Evolutionary conservation across 1,140 invertebrate species (phyloP), one percentile per base, ranked within the genome.

Genomic region (Brachionus manjavacas): DNA sequence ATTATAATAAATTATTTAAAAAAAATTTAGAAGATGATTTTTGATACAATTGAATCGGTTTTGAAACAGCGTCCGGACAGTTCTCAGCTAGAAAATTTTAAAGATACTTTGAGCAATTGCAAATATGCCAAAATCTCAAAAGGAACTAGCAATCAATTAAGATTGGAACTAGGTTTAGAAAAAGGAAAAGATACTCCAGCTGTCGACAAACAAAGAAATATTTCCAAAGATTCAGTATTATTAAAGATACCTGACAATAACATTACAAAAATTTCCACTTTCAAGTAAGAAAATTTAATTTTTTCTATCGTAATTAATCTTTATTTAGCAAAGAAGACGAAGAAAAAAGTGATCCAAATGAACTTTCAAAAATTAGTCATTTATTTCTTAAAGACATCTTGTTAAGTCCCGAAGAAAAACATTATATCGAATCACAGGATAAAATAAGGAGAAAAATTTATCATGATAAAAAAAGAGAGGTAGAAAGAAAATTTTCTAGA

Each of bases 31-130:
- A 76, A 68, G 28, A 76, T 76, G 72, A 76, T 76, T 46, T 76
- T 76, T 23, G 72, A 76, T 16, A 76, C 72, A 25, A 76, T 76
- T 12, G 72, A 76, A n/a, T 49, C 72, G 12, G 72, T 76, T 46
- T 16, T 76, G 14, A 76, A 76, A 25, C 8, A 46, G 8, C 39
- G 16, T 25, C 16, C 52, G 4, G 41, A 76, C 14, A 31, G 31
- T 14, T 46, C 72, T 1, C 41, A 76, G 8, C 41, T 25, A 49
- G 43, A 76, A 9, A 31, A 25, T 35, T 49, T 76, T 31, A 76
- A 28, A 49, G 20, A 25, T 2, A 23, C 72, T 9, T 76, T 76
- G 20, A 14, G 0, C 7, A 49, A 46, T 1, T 20, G 72, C 25
- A 76, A 76, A 49, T 35, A 25, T 49, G 16, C 20, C 20, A 46